phyloP scores from a whole-genome alignment of 2,888 invertebrate genomes.

The Therioaphis trifolii region DNA sequence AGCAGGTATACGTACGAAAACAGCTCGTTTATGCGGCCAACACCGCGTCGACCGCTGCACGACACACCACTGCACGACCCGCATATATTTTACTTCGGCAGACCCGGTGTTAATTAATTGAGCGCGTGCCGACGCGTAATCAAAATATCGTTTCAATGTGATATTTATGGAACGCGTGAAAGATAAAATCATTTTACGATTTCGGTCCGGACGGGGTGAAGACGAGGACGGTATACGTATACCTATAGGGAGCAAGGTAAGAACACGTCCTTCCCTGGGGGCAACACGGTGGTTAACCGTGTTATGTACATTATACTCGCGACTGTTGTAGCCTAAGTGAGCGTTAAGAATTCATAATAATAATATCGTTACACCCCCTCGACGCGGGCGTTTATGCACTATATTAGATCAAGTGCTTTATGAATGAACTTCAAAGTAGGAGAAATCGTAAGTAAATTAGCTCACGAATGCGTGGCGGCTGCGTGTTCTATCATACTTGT shows the following conservation, averaged over 20 bases:
- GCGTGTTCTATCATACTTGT: too few relatives aligned
- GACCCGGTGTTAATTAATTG: neutral
- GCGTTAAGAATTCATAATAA: neutral
- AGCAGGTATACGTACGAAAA: neutral
- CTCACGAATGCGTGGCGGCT: too few relatives aligned
- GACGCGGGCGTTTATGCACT: too few relatives aligned
- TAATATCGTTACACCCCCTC: neutral
- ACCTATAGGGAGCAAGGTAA: neutral
- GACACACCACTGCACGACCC: neutral
- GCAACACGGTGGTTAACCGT: neutral
- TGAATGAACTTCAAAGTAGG: neutral
- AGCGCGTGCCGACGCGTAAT: neutral
- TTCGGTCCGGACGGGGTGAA: neutral
- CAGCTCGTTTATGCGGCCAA: too few relatives aligned
- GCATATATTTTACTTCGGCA: neutral
- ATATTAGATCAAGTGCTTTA: neutral
- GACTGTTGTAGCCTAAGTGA: constrained; percentile 17
- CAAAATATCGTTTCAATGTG: neutral
- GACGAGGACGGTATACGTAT: neutral
- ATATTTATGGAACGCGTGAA: neutral
- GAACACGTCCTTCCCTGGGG: constrained; percentile 34
- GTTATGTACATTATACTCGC: constrained; percentile 22
- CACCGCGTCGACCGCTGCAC: neutral
- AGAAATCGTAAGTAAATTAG: constrained; percentile 3
- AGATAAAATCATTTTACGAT: neutral